Evolutionary conservation across 2,888 invertebrate species (phyloP).

Genomic region (Dichetophora obliterata): DNA sequence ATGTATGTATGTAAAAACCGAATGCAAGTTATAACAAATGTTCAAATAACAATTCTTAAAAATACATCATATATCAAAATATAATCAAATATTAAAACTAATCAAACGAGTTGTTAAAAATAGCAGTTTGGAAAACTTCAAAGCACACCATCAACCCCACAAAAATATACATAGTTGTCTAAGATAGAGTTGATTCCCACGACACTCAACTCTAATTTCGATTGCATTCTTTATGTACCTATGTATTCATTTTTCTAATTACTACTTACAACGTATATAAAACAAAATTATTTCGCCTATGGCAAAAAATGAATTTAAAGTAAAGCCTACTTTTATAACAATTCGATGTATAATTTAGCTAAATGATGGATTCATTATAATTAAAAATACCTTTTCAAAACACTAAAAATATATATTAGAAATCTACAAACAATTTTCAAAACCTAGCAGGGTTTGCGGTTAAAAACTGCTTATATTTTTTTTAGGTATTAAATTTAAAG

Average conservation of each 20-base stretch:
- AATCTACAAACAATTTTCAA: background rate
- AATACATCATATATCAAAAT: background rate
- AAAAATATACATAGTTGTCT: background rate
- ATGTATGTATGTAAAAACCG: constrained; percentile 17
- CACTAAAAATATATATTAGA: constrained; percentile 1
- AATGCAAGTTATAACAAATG: constrained; percentile 39
- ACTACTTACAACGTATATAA: background rate
- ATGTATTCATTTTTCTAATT: background rate
- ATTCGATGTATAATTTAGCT: constrained; percentile 25
- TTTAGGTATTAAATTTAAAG: too few relatives aligned
- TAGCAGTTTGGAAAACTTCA: too few relatives aligned
- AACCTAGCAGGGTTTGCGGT: too few relatives aligned
- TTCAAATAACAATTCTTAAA: constrained; percentile 41
- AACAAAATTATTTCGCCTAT: constrained; percentile 11
- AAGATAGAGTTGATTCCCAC: background rate
- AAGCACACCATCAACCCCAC: too few relatives aligned
- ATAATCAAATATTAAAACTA: too few relatives aligned
- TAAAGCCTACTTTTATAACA: constrained; percentile 31
- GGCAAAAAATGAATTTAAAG: constrained; percentile 7
- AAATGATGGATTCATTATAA: constrained; percentile 17
- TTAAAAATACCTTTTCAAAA: background rate
- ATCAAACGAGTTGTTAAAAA: too few relatives aligned
- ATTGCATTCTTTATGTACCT: background rate
- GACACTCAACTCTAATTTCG: background rate
- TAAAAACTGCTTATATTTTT: too few relatives aligned